These are phyloP conservation scores for Nettapus auritus DNA, from an alignment of 2,113 vertebrate genomes.

Conservation along the genomic window DNA sequence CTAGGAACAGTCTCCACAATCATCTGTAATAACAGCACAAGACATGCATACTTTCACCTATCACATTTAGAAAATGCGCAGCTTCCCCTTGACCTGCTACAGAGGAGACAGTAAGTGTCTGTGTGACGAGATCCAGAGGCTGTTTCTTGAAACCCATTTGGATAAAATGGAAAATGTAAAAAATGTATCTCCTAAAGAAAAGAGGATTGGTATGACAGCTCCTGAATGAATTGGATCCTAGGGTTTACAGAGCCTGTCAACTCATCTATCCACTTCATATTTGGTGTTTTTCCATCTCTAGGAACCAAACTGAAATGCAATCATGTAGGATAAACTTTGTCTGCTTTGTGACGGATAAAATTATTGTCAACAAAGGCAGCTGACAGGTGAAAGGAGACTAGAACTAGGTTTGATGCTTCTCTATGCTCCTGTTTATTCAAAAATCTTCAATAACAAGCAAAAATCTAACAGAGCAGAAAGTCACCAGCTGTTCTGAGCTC, in stretches of 20 bases:
- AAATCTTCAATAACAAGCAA: slow-evolving; percentile 10
- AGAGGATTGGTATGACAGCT: slow-evolving; percentile 24
- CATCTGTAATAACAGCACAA: slow-evolving; percentile 18
- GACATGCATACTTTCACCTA: slow-evolving; percentile 13
- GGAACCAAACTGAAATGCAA: background rate
- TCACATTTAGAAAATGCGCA: slow-evolving; percentile 24
- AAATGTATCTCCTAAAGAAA: slow-evolving; percentile 44
- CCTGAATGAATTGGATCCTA: background rate
- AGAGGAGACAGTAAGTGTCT: slow-evolving; percentile 27
- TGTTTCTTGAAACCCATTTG: background rate
- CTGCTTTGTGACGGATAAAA: background rate
- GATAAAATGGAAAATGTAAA: slow-evolving; percentile 63
- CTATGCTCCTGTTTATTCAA: background rate
- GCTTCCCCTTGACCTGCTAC: slow-evolving; percentile 21
- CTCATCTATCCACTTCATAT: slow-evolving; percentile 10
- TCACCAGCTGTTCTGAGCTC: slow-evolving; percentile 23
- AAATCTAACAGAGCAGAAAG: slow-evolving; percentile 31
- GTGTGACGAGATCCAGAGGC: slow-evolving; percentile 48
- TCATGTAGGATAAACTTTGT: background rate
- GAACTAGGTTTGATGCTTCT: background rate
- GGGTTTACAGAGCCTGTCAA: background rate
- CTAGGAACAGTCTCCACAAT: slow-evolving; percentile 61
- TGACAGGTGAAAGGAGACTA: background rate
- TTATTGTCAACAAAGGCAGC: background rate
- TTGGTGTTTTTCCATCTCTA: slow-evolving; percentile 23